Conservation (phyloP, 1,140 invertebrate species). For the Drosophila aff. region DNA sequence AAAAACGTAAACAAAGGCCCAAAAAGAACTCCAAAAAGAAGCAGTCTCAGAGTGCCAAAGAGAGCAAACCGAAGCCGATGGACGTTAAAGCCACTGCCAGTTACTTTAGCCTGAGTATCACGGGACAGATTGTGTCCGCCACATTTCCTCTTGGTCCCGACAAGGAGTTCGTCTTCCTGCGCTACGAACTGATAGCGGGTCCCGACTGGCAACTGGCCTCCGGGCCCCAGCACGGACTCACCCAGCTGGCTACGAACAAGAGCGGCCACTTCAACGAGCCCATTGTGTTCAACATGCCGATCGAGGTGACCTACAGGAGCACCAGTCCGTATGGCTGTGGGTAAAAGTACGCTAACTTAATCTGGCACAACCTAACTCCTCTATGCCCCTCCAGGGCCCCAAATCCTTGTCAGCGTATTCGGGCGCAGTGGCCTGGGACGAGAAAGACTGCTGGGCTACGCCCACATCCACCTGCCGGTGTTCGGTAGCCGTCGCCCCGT, state of each 20-base stretch:
- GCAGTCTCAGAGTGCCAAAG: conserved; percentile 13
- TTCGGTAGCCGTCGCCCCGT: conserved; percentile 45
- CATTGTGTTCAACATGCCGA: conserved; percentile 84
- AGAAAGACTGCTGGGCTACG: conserved; percentile 81
- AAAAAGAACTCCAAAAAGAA: conserved; percentile 31
- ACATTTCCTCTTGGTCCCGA: conserved; percentile 80
- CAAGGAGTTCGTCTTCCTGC: conserved; percentile 75
- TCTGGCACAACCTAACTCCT: not conserved
- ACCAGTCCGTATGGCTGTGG: conserved; percentile 85
- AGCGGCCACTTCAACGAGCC: conserved; percentile 73
- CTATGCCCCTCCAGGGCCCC: conserved; percentile 74
- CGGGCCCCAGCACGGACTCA: conserved; percentile 79
- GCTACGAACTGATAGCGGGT: conserved; percentile 82
- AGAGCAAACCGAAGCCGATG: conserved; percentile 13
- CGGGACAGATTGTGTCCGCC: conserved; percentile 80
- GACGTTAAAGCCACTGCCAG: conserved; percentile 58
- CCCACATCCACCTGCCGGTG: conserved; percentile 80
- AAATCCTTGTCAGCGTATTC: conserved; percentile 83
- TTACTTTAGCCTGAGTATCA: conserved; percentile 70
- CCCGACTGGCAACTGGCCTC: conserved; percentile 80
- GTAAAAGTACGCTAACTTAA: conserved; percentile 13
- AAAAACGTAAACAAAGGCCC: conserved; percentile 48
- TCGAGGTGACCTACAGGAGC: conserved; percentile 83
- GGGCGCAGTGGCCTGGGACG: conserved; percentile 74
- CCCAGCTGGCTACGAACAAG: conserved; percentile 75